Base-by-base conservation (phyloP, 2,113 vertebrate species). In the Syngnathoides biaculeatus region DNA sequence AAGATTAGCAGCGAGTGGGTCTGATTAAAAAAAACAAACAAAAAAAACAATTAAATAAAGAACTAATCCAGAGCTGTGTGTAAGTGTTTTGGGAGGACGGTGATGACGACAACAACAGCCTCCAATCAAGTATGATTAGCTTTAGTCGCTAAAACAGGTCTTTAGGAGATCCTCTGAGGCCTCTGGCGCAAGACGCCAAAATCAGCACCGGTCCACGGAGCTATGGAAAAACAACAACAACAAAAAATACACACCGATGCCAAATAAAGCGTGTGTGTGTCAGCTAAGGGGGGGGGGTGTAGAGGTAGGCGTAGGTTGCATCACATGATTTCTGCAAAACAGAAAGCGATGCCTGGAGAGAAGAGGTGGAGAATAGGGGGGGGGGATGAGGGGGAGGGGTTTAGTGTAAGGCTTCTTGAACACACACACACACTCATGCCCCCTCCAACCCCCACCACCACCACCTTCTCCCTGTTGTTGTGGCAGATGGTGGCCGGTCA, bases 401-500 rank as follows among this genome's bases (percentile, higher is more conserved):
- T 52, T 58, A 60, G 60, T 62, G 24, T 42, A 39, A 40, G 73
- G 77, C 77, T 84, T 68, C 76, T 85, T 84, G 72, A 80, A 75
- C 73, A 69, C 53, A 65, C 84, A 75, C 73, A 69, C 53, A 65
- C 84, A 78, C 60, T 81, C 38, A 3, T 22, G 19, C 42, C 62
- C 14, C 62, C 62, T 8, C 42, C 84, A 19, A 74, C 82, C 79
- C 13, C 39, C 12, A 24, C n/a, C 39, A 43, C 60, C 30, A 17
- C 79, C 74, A 65, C 74, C 72, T 77, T 79, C 73, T 79, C 84
- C 82, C 68, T 78, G 58, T 89, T 87, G 68, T 87, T 89, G 84
- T 88, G 88, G 90, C 94, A 93, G 91, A 92, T 93, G 90, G 91
- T 79, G 89, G 90, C 91, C 88, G 76, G 87, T 92, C 93, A 93